These are phyloP conservation scores for Ptychadena robeensis DNA, from an alignment of 2,797 vertebrate genomes.

Conservation along the genomic window DNA sequence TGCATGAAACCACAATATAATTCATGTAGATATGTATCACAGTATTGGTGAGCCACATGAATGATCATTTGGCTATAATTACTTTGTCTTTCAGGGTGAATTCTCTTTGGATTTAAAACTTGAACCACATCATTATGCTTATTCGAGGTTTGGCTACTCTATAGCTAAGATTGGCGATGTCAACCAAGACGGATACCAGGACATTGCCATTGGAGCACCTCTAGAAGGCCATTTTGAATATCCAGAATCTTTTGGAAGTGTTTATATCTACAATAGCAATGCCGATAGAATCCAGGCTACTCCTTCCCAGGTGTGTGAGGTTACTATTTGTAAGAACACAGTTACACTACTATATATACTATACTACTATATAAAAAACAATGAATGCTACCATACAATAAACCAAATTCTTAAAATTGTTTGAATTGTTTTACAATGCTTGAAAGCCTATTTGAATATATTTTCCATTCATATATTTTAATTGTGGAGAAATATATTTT, in stretches of 20 bases:
- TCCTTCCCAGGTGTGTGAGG: slow-evolving; percentile 73
- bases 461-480: no score
- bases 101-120: slow-evolving; percentile 38
- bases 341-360: no score
- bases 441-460: no score
- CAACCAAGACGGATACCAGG: slow-evolving; percentile 70
- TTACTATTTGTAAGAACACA: background rate
- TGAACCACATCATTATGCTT: slow-evolving; percentile 60
- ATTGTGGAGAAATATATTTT: no score
- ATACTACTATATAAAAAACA: background rate
- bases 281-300: slow-evolving; percentile 57
- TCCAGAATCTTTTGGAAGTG: slow-evolving; percentile 68
- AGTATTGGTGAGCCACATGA: background rate
- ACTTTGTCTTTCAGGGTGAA: slow-evolving; percentile 8
- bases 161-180: slow-evolving; percentile 75
- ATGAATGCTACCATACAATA: background rate
- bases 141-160: slow-evolving; percentile 77
- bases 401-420: no score
- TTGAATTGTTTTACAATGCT: no score
- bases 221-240: slow-evolving; percentile 67
- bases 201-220: slow-evolving; percentile 77
- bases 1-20: background rate
- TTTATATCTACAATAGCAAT: slow-evolving; percentile 77
- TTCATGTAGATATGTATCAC: no score
- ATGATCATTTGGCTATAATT: background rate